Base-by-base conservation (phyloP, 2,888 invertebrate genomes). In the Trichopria drosophilae region DNA sequence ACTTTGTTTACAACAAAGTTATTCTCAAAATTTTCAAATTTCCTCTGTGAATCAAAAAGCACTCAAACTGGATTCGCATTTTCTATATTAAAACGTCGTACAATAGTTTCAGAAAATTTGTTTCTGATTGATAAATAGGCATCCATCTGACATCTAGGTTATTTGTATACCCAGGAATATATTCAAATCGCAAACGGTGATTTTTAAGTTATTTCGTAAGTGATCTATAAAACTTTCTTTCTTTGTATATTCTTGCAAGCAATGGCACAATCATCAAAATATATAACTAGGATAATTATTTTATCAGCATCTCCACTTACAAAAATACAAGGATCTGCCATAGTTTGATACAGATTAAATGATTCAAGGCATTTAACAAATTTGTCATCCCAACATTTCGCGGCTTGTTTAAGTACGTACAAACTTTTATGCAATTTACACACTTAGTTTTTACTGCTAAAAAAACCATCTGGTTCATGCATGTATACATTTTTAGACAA, bases 331-430 rank as follows among this genome's bases (percentile, higher is more conserved):
- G 59, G 58, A 36, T 62, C 59, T 36, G 57, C 60, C 40, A 57
- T 60, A n/a, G 51, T 55, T 19, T 51, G 36, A 16, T 41, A 32
- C 15, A 58, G 50, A 24, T 24, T 10, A 24, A 24, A 24, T 9
- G 6, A 6, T 24, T 24, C 10, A 9, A 24, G 10, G 20, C 47
- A 53, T 31, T 50, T 47, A 16, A 51, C 37, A 16, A 63, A 51
- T 28, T 44, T 57, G 10, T 57, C 40, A 32, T 66, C 63, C 61
- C 62, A 66, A 28, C 53, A 51, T 43, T 62, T 57, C 20, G 65
- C 58, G 16, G 67, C 58, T 61, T 66, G 63, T 48, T 64, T 67
- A 9, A 67, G 45, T 6, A 67, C 64, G 54, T 67, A 66, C 15
- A 67, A 47, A 47, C 63, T 62, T 49, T 53, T 67, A 23, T 50